Evolutionary conservation across 2,797 vertebrate genomes (phyloP), one percentile per base, ranked within the genome.

Genomic region (Tragopan temminckii): DNA sequence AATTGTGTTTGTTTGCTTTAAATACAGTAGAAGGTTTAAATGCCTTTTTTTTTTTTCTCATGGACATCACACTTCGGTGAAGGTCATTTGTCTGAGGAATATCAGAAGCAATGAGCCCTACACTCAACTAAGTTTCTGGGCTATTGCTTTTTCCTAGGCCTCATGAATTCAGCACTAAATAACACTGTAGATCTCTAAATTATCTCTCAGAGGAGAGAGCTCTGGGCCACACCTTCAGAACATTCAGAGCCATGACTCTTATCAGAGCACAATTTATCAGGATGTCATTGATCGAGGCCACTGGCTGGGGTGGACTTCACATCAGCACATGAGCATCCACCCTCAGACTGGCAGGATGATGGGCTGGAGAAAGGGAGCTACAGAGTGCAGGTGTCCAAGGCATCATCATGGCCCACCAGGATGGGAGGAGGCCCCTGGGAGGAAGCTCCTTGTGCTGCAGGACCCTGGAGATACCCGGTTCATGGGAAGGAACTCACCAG

Each of bases 381-480:
- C 15, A 7, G 11, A 48, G 0, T 24, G 21, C 61, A 5, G 8
- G 15, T 55, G 24, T 52, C 58, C 58, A 57, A 10, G 35, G 33
- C 82, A 33, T 14, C n/a, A 19, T 8, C 23, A 7, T 7, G 42
- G 19, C 10, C 67, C 38, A 31, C 18, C 35, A 69, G 24, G 18
- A 53, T 29, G 7, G 0, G 0, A 24, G 43, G 42, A n/a, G 42
- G 31, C 4, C 33, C 17, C 38, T 63, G 0, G 1, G 10, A 33
- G 29, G 16, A 62, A 53, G 71, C 63, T 20, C 14, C n/a, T n/a
- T 46, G 4, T 38, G n/a, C 46, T 11, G 3, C 35, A 46, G 17
- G 6, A 79, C 11, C 9, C 38, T 43, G 13, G 2, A 0, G 45
- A 9, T 20, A 1, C 31, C 78, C 57, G 4, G 24, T n/a, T 63